A percentile compares a stretch with the other conserved stretches of the same genome.
These are phyloP conservation scores for Mus spicilegus DNA, from an alignment of 2,113 vertebrate species.

Conservation along the genomic window DNA sequence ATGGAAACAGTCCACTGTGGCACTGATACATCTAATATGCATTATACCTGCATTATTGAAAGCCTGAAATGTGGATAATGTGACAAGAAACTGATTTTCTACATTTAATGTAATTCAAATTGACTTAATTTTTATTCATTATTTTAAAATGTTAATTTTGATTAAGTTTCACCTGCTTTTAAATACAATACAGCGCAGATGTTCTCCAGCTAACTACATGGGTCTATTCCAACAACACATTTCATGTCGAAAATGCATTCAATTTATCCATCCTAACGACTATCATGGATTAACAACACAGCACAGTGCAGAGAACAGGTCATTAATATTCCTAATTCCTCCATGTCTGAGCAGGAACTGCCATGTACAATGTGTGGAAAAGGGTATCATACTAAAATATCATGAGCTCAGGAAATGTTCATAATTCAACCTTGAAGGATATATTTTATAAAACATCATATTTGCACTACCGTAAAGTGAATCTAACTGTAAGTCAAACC, in stretches of 20 bases:
- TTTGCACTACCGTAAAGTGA: not conserved
- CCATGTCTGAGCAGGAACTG: not conserved
- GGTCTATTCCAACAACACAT: not conserved
- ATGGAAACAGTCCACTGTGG: not conserved
- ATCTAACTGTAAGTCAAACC: not conserved
- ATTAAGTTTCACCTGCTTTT: conserved; percentile 3
- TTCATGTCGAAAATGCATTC: not conserved
- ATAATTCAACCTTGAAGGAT: not conserved
- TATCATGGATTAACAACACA: not conserved
- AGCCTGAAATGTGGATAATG: not conserved
- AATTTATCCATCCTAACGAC: not conserved
- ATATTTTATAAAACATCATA: not conserved
- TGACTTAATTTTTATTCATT: not conserved
- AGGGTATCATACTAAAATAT: not conserved
- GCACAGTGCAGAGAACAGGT: not conserved
- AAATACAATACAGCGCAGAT: not conserved
- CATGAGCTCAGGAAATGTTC: not conserved
- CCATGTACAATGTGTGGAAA: not conserved
- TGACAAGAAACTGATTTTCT: conserved; percentile 1
- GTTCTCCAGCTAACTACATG: not conserved
- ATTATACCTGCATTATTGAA: not conserved
- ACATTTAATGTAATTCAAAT: not conserved
- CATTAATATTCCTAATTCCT: not conserved
- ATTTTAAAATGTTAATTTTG: conserved; percentile 45
- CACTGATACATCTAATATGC: not conserved